Conservation (phyloP, 2,888 invertebrate genomes). For the Hydrotaea cyrtoneurina region DNA sequence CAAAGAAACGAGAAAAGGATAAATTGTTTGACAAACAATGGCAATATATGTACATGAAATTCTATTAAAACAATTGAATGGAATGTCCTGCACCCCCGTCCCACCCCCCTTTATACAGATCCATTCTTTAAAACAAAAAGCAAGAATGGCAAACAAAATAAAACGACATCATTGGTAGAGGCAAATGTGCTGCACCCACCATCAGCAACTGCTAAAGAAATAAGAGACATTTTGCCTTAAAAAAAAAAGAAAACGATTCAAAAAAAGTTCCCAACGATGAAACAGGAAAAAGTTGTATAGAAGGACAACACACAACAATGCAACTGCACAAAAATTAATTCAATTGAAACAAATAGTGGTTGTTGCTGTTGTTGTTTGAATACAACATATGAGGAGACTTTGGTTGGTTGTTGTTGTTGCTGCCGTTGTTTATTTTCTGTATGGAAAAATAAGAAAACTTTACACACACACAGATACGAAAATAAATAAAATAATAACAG, state of each 20-base stretch:
- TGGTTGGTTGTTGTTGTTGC: not conserved
- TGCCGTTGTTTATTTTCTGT: constrained; percentile 1
- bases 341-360: constrained; percentile 60
- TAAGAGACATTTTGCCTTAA: constrained; percentile 10
- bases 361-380: constrained; percentile 10
- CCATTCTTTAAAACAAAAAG: constrained; percentile 10
- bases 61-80: constrained; percentile 63
- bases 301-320: constrained; percentile 28
- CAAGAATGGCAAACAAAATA: not conserved
- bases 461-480: not conserved
- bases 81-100: constrained; percentile 32
- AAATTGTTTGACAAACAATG: constrained; percentile 65
- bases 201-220: not conserved
- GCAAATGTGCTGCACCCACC: constrained; percentile 11
- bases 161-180: constrained; percentile 4
- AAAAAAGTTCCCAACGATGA: too few species aligned
- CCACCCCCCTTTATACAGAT: not conserved
- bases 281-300: constrained; percentile 11
- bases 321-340: constrained; percentile 60
- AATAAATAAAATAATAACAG: constrained; percentile 5
- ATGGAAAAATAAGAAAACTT: constrained; percentile 22
- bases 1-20: constrained; percentile 56
- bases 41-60: constrained; percentile 53
- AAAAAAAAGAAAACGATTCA: not conserved
- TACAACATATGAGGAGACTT: constrained; percentile 19